Evolutionary conservation across 2,888 invertebrate genomes (phyloP), one percentile per base, ranked within the genome.

Genomic region (Oligia latruncula): DNA sequence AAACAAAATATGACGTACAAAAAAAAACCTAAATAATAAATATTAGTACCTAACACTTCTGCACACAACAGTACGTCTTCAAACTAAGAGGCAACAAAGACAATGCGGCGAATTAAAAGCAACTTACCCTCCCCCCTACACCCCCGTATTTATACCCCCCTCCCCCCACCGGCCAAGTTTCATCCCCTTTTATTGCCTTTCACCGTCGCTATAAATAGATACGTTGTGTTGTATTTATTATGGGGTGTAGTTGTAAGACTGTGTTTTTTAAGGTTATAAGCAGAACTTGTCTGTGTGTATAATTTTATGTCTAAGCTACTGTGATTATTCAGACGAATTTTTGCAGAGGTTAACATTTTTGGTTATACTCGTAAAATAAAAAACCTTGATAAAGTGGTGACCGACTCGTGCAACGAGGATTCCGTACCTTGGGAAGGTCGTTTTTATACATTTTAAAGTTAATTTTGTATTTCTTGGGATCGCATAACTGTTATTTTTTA

Each of bases 51-150:
- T 20, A 78, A 13, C 82, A 87, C 89, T 86, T 85, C 8, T 86
- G 80, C 67, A 13, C 58, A 0, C 81, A 55, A 80, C 78, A 76
- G 90, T 92, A 91, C 93, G 77, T 75, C 80, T 86, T 77, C 88
- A 88, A 88, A 89, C 90, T 91, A 90, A 90, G 90, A 89, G 90
- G 87, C 90, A 90, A 90, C 91, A 86, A 89, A 90, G 90, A 90
- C 91, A 90, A 90, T 90, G 90, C 89, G 92, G 91, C 91, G 93
- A 94, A 93, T 94, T 93, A 93, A 93, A 93, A 91, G 92, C 92
- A 88, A 92, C 90, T 91, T 91, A 90, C 70, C 82, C 90, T 90
- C 88, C 71, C 82, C 82, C 81, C 73, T 23, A 58, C 68, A 4
- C 40, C 68, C 78, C 43, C 79, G 71, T 82, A 78, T 83, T 87